A percentile compares a stretch with the other conserved stretches of the same genome.
Conservation (phyloP, 2,113 vertebrate genomes). For the Forbesichthys agassizii region DNA sequence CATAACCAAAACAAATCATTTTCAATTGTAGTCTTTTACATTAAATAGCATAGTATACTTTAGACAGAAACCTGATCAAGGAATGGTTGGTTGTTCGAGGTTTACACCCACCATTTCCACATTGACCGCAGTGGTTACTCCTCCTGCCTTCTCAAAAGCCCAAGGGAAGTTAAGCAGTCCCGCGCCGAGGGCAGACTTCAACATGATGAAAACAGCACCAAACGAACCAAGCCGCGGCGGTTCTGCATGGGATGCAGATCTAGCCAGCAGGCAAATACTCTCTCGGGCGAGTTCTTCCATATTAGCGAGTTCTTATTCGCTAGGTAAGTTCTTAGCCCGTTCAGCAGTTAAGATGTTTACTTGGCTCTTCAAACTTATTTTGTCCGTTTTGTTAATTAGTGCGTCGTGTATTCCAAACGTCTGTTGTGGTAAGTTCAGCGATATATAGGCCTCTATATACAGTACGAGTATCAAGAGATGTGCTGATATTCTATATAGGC, state of each 20-base stretch:
- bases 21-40: too few species aligned
- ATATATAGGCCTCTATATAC: too few species aligned
- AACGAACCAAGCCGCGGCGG: slow-evolving; percentile 79
- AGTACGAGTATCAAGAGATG: too few species aligned
- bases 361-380: too few species aligned
- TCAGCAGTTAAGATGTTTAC: too few species aligned
- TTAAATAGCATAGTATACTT: too few species aligned
- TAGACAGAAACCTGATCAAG: not conserved
- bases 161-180: slow-evolving; percentile 94
- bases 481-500: slow-evolving; percentile 44
- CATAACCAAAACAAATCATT: too few species aligned
- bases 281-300: slow-evolving; percentile 83
- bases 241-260: slow-evolving; percentile 51
- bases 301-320: too few species aligned
- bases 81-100: too few species aligned
- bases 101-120: slow-evolving; percentile 86
- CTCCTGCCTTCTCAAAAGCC: slow-evolving; percentile 90
- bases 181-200: slow-evolving; percentile 91
- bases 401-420: too few species aligned
- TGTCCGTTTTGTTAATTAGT: too few species aligned
- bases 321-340: not conserved
- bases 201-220: slow-evolving; percentile 88
- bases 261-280: slow-evolving; percentile 74
- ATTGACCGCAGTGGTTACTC: slow-evolving; percentile 77
- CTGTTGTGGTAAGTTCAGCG: too few species aligned